phyloP scores from a whole-genome alignment of 2,113 vertebrate genomes.

The Pedionomus torquatus region DNA sequence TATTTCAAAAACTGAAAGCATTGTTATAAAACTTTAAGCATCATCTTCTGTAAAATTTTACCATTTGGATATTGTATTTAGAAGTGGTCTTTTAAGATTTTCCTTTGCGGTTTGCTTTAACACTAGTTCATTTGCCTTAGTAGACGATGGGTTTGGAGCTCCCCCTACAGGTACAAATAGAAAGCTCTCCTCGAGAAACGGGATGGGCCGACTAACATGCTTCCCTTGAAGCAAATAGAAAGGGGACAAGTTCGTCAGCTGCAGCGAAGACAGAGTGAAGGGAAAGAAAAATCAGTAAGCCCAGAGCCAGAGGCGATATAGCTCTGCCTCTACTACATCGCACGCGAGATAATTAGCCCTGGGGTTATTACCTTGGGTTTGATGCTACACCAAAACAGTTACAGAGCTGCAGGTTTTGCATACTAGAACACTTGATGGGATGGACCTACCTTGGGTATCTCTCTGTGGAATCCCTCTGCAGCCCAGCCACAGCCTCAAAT shows the following conservation, averaged over 20 bases:
- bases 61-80: constrained; percentile 17
- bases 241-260: background rate
- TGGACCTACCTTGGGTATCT: background rate
- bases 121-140: background rate
- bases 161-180: constrained; percentile 39
- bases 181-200: background rate
- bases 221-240: background rate
- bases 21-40: constrained; percentile 48
- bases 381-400: fast-evolving
- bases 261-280: background rate
- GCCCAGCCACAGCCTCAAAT: background rate
- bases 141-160: constrained; percentile 37
- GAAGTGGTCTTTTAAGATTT: background rate
- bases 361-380: background rate
- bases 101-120: background rate
- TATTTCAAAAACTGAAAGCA: constrained; percentile 31
- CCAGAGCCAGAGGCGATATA: background rate
- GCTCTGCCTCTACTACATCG: background rate
- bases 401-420: background rate
- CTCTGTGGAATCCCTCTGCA: background rate
- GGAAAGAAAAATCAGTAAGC: background rate
- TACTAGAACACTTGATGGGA: background rate
- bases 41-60: constrained; percentile 22
- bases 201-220: background rate
- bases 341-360: background rate